Percentiles rank a stretch among this genome's conserved stretches.
Evolutionary conservation across 2,888 invertebrate genomes (phyloP).

Genomic region (Formica aserva): DNA sequence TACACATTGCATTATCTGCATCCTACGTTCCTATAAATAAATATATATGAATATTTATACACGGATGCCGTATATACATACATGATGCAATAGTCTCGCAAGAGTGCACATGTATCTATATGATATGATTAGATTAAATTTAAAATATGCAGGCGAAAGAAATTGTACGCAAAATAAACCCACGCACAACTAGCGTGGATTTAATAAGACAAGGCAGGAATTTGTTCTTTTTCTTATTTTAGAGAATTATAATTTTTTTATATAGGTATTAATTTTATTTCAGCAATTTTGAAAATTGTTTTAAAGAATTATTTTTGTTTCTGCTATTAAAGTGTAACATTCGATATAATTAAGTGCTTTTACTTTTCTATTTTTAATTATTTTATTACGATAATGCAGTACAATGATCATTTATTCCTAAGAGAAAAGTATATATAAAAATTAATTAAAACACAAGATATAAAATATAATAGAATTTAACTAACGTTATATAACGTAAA

Average conservation of each 20-base stretch:
- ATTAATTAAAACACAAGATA: background rate
- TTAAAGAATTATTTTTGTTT: background rate
- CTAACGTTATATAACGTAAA: background rate
- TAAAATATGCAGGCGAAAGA: constrained; percentile 35
- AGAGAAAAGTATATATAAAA: background rate
- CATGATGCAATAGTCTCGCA: background rate
- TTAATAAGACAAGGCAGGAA: background rate
- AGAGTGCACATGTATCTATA: background rate
- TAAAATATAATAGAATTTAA: background rate
- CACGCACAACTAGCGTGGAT: background rate
- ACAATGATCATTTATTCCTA: background rate
- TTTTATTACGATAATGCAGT: background rate
- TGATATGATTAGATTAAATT: constrained; percentile 22
- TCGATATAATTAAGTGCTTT: background rate
- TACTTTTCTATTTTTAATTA: background rate
- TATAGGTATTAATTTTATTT: background rate
- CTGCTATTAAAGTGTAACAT: background rate
- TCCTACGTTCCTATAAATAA: constrained; percentile 38
- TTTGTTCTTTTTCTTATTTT: background rate
- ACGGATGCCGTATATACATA: background rate
- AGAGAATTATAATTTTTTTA: background rate
- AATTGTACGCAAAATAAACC: background rate
- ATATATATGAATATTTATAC: constrained; percentile 38
- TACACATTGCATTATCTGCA: constrained; percentile 3
- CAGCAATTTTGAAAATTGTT: background rate